These are phyloP conservation scores for Pan paniscus DNA, from an alignment of 2,113 vertebrate species.

Conservation along the genomic window DNA sequence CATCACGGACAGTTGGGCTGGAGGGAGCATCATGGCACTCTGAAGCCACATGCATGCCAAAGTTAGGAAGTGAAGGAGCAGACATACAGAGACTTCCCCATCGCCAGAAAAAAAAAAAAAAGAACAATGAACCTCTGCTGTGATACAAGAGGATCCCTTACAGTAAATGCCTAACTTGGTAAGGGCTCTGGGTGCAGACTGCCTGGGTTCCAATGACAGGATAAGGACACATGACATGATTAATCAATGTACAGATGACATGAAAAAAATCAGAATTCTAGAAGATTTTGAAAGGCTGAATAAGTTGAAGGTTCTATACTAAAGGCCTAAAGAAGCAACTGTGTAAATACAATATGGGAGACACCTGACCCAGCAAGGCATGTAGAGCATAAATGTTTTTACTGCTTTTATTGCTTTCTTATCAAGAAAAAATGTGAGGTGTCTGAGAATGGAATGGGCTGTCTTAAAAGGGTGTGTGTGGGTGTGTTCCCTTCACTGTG, in stretches of 20 bases:
- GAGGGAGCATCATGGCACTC: neutral
- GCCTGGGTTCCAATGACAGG: neutral
- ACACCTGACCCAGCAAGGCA: neutral
- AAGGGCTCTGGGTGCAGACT: neutral
- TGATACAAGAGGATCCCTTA: neutral
- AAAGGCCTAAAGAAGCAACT: neutral
- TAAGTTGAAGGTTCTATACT: neutral
- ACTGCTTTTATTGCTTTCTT: neutral
- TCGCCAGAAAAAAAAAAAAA: neutral
- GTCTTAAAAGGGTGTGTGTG: neutral
- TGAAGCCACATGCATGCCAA: neutral
- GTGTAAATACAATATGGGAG: neutral
- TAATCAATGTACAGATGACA: neutral
- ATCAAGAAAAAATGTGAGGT: neutral
- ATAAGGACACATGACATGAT: neutral
- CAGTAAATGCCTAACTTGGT: neutral
- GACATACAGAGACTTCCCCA: neutral
- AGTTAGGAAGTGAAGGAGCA: neutral
- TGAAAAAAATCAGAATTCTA: conserved; percentile 9
- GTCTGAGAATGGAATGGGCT: neutral
- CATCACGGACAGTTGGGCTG: neutral
- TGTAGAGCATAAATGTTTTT: neutral
- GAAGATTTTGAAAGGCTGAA: neutral
- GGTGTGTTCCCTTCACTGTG: neutral
- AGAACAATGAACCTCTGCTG: neutral